Base-by-base conservation (phyloP, 2,888 invertebrate species). In the Polyploca ridens region DNA sequence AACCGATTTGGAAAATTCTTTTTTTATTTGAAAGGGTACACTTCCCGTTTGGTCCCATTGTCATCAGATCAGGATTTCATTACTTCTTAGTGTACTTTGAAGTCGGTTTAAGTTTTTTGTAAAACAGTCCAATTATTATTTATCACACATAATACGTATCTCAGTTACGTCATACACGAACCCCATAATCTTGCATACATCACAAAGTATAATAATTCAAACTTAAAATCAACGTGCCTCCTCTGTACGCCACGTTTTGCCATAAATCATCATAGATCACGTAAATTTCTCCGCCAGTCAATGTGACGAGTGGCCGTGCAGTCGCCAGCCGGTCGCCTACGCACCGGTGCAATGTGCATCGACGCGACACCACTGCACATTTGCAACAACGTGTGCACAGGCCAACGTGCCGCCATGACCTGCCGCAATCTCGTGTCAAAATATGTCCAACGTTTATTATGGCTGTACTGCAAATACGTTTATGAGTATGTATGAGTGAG, bases 321-420 rank as follows among this genome's bases (percentile, higher is more conserved):
- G n/a, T 54, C 54, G 54, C 54, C 54, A 3, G 8, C 54, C 16
- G 16, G 5, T 54, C 54, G 54, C 54, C 54, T 10, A 19, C 54
- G 54, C 54, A 54, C 19, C 54, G 49, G 14, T 49, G 54, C 54
- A 54, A 54, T 54, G 7, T 19, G 60, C 60, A 35, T 60, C 8
- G 35, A 19, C n/a, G 60, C n/a, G 38, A 27, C 19, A 38, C 2
- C 13, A 27, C 27, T 27, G 14, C 61, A 41, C 61, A 61, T 61
- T 44, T 19, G 10, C 11, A 0, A 13, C 27, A 41, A 61, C 61
- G 61, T 61, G 61, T 19, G 19, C 54, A 19, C 54, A 16, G 61
- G 41, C 38, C 61, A 61, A 60, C 60, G 27, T 16, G 19, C 33
- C 58, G 63, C 65, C 65, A 46, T 41, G 65, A 66, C 63, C 66